Evolutionary conservation across 1,140 invertebrate genomes (phyloP), one percentile per base, ranked within the genome.

Genomic region (Bicyclus anynana): DNA sequence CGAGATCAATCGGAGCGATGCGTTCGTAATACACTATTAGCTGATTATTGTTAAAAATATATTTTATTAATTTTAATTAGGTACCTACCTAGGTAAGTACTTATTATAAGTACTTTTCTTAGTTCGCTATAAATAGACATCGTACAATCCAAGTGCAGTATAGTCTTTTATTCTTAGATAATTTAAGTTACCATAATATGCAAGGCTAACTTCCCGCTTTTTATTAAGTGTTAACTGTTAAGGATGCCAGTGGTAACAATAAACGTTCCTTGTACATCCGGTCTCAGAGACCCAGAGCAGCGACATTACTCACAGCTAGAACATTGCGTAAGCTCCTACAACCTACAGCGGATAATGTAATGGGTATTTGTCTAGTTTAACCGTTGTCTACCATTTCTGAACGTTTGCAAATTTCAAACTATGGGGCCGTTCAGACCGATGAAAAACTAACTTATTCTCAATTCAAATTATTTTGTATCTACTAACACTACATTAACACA

Each of bases 211-310:
- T 53, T 53, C 51, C 51, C 40, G 16, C 40, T 44, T 53, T 53
- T 53, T 53, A 53, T 53, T 53, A 53, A 44, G 55, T 51, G 55
- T 51, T 53, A 53, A 44, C 47, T 51, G 55, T 51, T 42, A 57
- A 57, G 47, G 49, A 46, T 27, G 56, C 33, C 49, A 59, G 49
- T 59, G 40, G 37, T 54, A 50, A 60, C 52, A 60, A 50, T 54
- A 50, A 60, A 54, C 51, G 52, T 60, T 60, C 54, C 58, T 46
- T 49, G 51, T 49, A 44, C 40, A 51, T 60, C 58, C 58, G 58
- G 58, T 53, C 26, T 49, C 58, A 42, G 58, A 38, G 37, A 44
- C 40, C 40, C 40, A 48, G 37, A 26, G 23, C 38, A 17, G 38
- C 17, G 40, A 42, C 33, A 59, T 59, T 59, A 59, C 48, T 59